Evolutionary conservation across 2,797 vertebrate species (phyloP).

Genomic region (Anguilla anguilla): DNA sequence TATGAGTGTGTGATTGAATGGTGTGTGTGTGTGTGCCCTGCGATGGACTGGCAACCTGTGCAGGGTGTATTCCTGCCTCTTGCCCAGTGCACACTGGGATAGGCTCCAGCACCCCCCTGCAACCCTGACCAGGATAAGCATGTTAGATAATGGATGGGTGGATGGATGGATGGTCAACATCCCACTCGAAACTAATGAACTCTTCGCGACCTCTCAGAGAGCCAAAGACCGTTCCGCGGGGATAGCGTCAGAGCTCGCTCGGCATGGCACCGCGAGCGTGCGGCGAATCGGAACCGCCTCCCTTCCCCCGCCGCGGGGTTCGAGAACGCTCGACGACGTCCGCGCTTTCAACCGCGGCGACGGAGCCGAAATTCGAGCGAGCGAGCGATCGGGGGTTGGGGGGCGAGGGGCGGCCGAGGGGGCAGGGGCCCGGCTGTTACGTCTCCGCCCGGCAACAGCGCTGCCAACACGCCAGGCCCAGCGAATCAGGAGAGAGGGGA

Average conservation of each 20-base stretch:
- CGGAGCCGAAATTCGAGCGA: background rate
- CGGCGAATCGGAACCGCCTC: background rate
- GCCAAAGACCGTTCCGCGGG: background rate
- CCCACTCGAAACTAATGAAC: background rate
- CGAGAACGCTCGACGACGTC: background rate
- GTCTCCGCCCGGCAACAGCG: slow-evolving; percentile 49
- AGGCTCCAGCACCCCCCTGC: no score
- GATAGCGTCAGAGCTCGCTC: background rate
- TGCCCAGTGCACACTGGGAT: no score
- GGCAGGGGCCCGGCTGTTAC: slow-evolving; percentile 57
- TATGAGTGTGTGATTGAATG: no score
- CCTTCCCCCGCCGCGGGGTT: background rate
- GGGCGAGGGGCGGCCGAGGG: slow-evolving; percentile 43
- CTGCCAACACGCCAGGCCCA: slow-evolving; percentile 66
- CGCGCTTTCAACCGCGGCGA: background rate
- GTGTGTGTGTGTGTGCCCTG: no score
- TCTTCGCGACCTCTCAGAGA: background rate
- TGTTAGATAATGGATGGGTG: no score
- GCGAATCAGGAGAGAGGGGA: slow-evolving; percentile 70
- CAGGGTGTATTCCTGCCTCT: no score
- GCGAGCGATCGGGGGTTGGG: background rate
- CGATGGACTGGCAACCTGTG: no score
- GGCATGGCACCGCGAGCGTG: background rate
- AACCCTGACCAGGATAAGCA: no score
- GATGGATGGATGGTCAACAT: background rate